Percentiles rank a stretch among this genome's conserved stretches.
Evolutionary conservation across 2,797 vertebrate genomes (phyloP).

Genomic region (Chromis chromis): DNA sequence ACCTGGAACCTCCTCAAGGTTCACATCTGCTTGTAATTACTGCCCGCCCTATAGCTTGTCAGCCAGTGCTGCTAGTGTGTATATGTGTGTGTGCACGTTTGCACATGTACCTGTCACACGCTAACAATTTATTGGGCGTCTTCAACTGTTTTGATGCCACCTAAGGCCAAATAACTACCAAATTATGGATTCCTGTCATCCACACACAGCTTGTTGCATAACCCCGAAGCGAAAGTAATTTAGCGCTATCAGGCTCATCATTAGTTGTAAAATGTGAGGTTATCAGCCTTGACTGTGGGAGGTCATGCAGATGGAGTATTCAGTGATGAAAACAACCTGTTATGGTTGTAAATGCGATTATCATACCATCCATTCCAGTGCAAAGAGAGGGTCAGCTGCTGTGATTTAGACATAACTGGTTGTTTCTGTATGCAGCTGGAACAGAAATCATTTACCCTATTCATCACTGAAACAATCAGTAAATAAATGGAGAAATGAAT

Average conservation of each 20-base stretch:
- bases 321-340: slow-evolving; percentile 8
- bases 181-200: slow-evolving; percentile 36
- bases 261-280: slow-evolving; percentile 36
- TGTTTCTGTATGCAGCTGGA: not conserved
- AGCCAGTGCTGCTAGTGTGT: slow-evolving; percentile 14
- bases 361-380: slow-evolving; percentile 37
- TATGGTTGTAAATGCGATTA: slow-evolving; percentile 11
- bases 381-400: not conserved
- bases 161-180: slow-evolving; percentile 42
- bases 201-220: slow-evolving; percentile 21
- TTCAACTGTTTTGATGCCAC: slow-evolving; percentile 60
- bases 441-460: not conserved
- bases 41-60: slow-evolving; percentile 53
- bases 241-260: not conserved
- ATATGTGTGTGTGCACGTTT: slow-evolving; percentile 34
- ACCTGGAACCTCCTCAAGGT: slow-evolving; percentile 67
- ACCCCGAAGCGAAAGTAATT: slow-evolving; percentile 13
- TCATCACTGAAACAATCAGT: not conserved
- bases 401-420: not conserved
- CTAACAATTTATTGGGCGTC: slow-evolving; percentile 37
- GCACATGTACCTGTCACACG: slow-evolving; percentile 49
- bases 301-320: slow-evolving; percentile 17
- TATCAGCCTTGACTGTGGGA: slow-evolving; percentile 17
- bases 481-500: not conserved
- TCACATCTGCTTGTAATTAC: slow-evolving; percentile 80